Conservation (phyloP, 2,888 invertebrate genomes). For the Fragum fragum region DNA sequence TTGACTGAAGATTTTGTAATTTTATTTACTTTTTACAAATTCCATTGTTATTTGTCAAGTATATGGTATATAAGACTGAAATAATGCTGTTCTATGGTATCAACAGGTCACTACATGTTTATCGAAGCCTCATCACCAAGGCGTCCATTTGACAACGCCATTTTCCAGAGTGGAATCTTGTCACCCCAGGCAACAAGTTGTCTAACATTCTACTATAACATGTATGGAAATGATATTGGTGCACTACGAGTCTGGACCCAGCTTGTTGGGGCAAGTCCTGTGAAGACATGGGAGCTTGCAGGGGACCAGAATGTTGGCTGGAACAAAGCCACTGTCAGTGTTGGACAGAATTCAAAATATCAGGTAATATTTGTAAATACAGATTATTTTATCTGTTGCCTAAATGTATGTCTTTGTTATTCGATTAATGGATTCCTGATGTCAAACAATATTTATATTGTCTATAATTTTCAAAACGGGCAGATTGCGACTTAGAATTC, state of each 20-base stretch:
- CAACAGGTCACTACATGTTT: constrained; percentile 90
- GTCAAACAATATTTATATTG: no score
- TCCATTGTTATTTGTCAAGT: no score
- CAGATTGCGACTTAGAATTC: no score
- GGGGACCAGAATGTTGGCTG: constrained; percentile 77
- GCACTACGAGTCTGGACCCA: constrained; percentile 74
- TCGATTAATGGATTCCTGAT: no score
- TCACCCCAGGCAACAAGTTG: constrained; percentile 60
- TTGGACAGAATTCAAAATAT: constrained; percentile 48
- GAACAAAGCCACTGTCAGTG: constrained; percentile 65
- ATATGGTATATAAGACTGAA: no score
- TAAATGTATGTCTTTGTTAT: no score
- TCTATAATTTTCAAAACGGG: no score
- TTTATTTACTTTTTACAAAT: no score
- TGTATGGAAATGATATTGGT: constrained; percentile 79
- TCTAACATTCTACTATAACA: constrained; percentile 82
- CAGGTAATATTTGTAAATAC: constrained; percentile 59
- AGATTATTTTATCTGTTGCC: no score
- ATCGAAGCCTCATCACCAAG: constrained; percentile 91
- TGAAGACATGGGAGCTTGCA: constrained; percentile 70
- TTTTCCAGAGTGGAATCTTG: constrained; percentile 76
- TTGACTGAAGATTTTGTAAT: no score
- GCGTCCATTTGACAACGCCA: constrained; percentile 87
- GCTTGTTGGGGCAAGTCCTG: constrained; percentile 48
- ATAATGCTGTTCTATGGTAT: no score